Base-by-base conservation (phyloP, 2,888 invertebrate genomes). In the Ferdinandea cuprea region DNA sequence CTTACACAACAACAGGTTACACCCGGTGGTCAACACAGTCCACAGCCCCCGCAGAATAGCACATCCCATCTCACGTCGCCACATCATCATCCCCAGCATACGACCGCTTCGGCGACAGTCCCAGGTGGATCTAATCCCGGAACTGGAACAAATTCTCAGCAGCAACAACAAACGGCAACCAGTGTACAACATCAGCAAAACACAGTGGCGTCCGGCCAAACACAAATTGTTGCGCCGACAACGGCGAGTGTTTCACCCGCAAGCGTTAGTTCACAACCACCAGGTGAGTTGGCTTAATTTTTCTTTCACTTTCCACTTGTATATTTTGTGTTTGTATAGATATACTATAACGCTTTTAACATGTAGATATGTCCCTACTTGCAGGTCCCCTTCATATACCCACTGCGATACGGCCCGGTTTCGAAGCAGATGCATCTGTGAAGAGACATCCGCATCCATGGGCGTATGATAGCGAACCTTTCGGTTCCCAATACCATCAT, bases 341-440 rank as follows among this genome's bases (percentile, higher is more conserved):
- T 17, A 61, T 48, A 21, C 71, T 85, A 56, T 73, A 58, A 83
- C 73, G 50, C 73, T 63, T 65, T 71, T 86, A 85, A 85, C 76
- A 83, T 87, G 61, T 85, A 90, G 94, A 91, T 93, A 95, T 78
- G 94, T 94, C 80, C 86, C 88, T 91, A 86, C 89, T 90, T 88
- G 88, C 89, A 91, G 96, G 96, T 85, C 95, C 95, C 78, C 93
- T 97, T 85, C 97, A 97, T 92, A 97, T 97, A 92, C 97, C 97
- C 86, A 40, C 40, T 15, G 97, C 97, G 88, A 97, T 97, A 92
- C 93, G 96, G 89, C 92, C 93, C 73, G 92, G 91, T 87, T 95
- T 92, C 89, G 93, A 91, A 85, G 86, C 91, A 80, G 91, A 91
- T 87, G 89, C 90, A 74, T 89, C 91, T 71, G 91, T 91, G 50